Conservation (phyloP, 2,888 invertebrate species). For the Leucoptera coffeella region DNA sequence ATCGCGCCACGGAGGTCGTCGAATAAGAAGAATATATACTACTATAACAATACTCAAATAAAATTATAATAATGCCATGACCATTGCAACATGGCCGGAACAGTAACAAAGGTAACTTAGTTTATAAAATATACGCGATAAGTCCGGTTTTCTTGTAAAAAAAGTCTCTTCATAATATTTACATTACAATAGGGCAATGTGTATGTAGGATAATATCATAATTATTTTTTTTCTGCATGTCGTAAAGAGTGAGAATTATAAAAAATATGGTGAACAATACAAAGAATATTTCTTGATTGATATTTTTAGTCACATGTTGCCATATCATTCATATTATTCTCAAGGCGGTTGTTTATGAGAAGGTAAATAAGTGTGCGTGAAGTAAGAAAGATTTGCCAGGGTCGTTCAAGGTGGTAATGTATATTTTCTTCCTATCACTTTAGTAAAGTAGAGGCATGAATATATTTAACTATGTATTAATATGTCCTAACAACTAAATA, state of each 20-base stretch:
- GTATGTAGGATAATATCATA: too few species aligned
- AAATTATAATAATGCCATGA: too few species aligned
- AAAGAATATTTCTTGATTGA: neutral
- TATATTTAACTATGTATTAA: neutral
- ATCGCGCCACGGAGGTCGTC: too few species aligned
- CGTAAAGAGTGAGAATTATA: neutral
- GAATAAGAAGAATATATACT: too few species aligned
- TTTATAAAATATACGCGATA: too few species aligned
- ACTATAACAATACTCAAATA: too few species aligned
- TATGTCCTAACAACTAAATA: neutral
- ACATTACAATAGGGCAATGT: too few species aligned
- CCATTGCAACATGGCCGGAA: too few species aligned
- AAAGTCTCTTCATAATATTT: too few species aligned
- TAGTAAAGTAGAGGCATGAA: neutral
- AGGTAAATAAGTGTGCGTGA: neutral
- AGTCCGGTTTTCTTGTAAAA: too few species aligned
- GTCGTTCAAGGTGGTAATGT: neutral
- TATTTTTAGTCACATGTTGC: neutral
- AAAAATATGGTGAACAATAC: neutral
- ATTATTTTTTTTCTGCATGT: too few species aligned
- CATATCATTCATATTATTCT: neutral
- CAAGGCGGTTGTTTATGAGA: neutral
- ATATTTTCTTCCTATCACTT: neutral
- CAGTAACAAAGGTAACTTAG: too few species aligned
- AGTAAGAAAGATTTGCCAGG: neutral